Evolutionary conservation across 2,113 vertebrate genomes (phyloP).

Genomic region (Petromus typicus): DNA sequence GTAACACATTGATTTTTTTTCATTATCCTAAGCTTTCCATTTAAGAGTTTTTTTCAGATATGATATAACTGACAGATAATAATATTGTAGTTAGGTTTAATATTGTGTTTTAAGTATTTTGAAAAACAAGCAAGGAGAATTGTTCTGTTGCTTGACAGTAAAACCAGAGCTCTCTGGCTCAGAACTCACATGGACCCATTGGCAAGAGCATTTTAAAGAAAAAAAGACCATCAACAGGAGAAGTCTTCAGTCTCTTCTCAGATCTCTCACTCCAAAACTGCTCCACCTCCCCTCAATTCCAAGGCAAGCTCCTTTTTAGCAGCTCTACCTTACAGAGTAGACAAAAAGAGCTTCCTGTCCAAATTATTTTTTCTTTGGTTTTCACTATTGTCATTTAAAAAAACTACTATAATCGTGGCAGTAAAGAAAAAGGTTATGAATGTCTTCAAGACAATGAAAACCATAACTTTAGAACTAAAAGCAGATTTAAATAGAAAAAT

Average conservation of each 20-base stretch:
- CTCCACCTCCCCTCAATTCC: neutral
- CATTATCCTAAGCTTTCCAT: too few species aligned
- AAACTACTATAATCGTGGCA: neutral
- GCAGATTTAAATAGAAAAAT: neutral
- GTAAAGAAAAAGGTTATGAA: neutral
- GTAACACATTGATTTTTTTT: too few species aligned
- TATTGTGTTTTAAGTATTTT: neutral
- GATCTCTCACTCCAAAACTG: neutral
- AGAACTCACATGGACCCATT: neutral
- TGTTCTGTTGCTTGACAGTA: neutral
- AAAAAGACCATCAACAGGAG: neutral
- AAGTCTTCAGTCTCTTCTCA: neutral
- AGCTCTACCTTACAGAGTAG: neutral
- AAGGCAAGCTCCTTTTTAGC: neutral
- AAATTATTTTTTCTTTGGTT: conserved; percentile 22
- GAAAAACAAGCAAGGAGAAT: neutral
- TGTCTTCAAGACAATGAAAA: conserved; percentile 1
- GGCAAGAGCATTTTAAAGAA: neutral
- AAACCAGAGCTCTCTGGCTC: neutral
- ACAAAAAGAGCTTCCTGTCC: neutral
- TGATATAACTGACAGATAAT: neutral
- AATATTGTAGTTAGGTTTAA: neutral
- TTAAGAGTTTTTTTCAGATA: neutral
- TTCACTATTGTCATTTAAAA: neutral
- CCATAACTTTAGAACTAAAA: neutral